Conservation (phyloP, 2,113 vertebrate genomes). For the Neolamprologus brichardi region DNA sequence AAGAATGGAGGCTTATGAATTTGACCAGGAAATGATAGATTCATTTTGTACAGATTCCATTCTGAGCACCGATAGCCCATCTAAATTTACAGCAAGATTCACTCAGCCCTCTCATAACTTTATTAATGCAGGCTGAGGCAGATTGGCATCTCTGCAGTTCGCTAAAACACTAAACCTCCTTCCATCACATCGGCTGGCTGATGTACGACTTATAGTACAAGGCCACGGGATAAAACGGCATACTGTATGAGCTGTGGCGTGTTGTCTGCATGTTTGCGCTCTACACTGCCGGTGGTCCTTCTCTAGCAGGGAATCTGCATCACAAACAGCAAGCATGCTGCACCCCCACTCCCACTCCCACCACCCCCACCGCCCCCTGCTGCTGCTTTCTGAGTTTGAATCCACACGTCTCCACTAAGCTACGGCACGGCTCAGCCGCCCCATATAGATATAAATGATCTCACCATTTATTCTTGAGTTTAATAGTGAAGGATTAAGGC, state of each 20-base stretch:
- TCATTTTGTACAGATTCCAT: background rate
- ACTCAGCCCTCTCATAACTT: background rate
- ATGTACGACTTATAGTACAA: background rate
- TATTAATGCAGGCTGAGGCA: background rate
- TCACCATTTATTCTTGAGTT: conserved; percentile 33
- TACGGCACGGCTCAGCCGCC: background rate
- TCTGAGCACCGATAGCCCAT: background rate
- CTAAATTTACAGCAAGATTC: background rate
- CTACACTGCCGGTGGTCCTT: conserved; percentile 52
- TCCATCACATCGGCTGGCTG: background rate
- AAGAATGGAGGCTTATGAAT: background rate
- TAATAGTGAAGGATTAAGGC: conserved; percentile 63
- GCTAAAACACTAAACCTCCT: background rate
- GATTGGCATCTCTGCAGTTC: background rate
- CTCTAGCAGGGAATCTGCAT: conserved; percentile 28
- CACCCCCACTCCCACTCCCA: background rate
- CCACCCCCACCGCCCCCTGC: background rate
- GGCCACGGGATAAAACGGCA: background rate
- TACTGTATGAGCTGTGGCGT: background rate
- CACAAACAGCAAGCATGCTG: conserved; percentile 10
- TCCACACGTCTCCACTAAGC: conserved; percentile 6
- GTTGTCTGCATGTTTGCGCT: background rate
- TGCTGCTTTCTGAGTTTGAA: conserved; percentile 18
- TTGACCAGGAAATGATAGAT: background rate
- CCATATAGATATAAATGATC: conserved; percentile 39